A percentile compares a stretch with the other conserved stretches of the same genome.
Conservation (phyloP, 2,888 invertebrate species). For the Leucania comma region DNA sequence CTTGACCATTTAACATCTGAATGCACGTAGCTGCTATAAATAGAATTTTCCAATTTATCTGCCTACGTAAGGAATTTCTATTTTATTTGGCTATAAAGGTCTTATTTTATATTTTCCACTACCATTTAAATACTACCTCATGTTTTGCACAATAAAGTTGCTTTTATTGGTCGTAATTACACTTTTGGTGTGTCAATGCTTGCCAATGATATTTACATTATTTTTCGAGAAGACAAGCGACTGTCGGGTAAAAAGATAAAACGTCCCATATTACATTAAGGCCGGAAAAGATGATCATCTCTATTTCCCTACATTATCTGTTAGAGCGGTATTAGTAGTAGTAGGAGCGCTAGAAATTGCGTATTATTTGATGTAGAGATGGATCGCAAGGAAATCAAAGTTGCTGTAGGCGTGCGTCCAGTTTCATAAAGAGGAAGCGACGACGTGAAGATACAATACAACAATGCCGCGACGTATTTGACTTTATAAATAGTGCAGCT, state of each 20-base stretch:
- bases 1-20: neutral
- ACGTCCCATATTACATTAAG: neutral
- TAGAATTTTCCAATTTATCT: neutral
- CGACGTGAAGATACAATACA: slow-evolving; percentile 83
- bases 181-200: too few relatives aligned
- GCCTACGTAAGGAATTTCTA: neutral
- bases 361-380: slow-evolving; percentile 64
- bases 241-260: too few relatives aligned
- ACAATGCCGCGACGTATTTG: slow-evolving; percentile 86
- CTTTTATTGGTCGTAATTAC: too few relatives aligned
- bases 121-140: too few relatives aligned
- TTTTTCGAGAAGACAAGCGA: too few relatives aligned
- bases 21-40: slow-evolving; percentile 3
- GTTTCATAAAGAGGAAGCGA: slow-evolving; percentile 83
- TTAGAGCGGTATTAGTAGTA: neutral
- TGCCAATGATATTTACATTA: too few relatives aligned
- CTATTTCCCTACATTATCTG: neutral
- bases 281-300: slow-evolving; percentile 4
- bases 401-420: slow-evolving; percentile 76
- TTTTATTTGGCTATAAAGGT: neutral
- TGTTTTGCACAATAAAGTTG: too few relatives aligned
- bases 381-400: slow-evolving; percentile 77
- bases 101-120: neutral
- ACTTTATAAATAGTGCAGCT: slow-evolving; percentile 87
- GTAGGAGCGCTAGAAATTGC: slow-evolving; percentile 24